Evolutionary conservation across 2,888 invertebrate species (phyloP), one percentile per base, ranked within the genome.

Genomic region (Pollenia griseotomentosa): DNA sequence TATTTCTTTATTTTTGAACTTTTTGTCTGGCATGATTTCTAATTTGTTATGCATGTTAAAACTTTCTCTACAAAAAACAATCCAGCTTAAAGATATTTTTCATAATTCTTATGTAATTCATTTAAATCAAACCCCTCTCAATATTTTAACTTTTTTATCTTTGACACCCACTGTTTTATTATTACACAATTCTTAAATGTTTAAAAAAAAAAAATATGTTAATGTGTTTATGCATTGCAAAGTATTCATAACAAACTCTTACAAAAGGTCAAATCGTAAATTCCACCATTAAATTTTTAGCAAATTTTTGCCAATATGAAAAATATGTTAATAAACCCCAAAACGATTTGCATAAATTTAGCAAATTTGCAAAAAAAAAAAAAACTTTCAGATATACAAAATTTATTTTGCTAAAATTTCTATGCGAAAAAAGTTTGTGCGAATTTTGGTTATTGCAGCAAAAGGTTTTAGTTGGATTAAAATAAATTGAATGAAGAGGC

Each of bases 281-380:
- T 70, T 79, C 44, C 46, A 57, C n/a, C 51, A 79, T 75, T 33
- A 79, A 70, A 82, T 48, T 68, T 11, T 5, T 16, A 51, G n/a
- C 33, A 61, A 33, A 70, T 65, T 70, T 61, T 68, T 51, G 42
- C 42, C 40, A 77, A 66, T 65, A 51, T 70, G 84, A 70, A 84
- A 74, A 68, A 74, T 84, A 85, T 77, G 71, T 70, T 71, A 83
- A 83, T 83, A 83, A 71, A 51, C 63, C 33, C 42, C 0, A 40
- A 33, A 65, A 70, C 7, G 78, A 78, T 83, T 77, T 78, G 48
- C 46, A 77, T 71, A 71, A 9, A 70, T 55, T 81, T 57, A 8
- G 12, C 12, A 40, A 55, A 68, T 59, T 68, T 48, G 16, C 1
- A 61, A 2, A 23, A 23, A 23, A 23, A 23, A 23, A 33, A 33